phyloP scores from a whole-genome alignment of 2,797 vertebrate species.

The Sebastes vulpes region DNA sequence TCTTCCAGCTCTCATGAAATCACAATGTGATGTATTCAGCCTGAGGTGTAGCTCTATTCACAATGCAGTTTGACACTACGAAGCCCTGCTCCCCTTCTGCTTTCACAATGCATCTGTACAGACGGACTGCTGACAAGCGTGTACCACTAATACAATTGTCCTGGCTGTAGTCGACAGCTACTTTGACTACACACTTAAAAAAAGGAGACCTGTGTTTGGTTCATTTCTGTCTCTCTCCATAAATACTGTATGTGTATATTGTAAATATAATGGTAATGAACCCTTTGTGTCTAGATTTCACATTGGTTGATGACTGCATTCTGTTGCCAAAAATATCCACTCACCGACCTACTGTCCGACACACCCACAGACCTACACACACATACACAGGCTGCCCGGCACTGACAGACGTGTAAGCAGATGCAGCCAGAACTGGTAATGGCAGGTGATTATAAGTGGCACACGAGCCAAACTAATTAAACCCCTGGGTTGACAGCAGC shows the following conservation, averaged over 20 bases:
- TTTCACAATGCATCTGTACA: constrained; percentile 64
- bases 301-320: constrained; percentile 13
- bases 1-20: constrained; percentile 84
- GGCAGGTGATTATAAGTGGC: constrained; percentile 99
- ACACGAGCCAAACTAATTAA: constrained; percentile 96
- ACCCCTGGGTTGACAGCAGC: constrained; percentile 94
- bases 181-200: constrained; percentile 30
- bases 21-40: constrained; percentile 87
- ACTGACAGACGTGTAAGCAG: constrained; percentile 96
- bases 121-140: constrained; percentile 62
- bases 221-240: neutral
- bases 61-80: constrained; percentile 83
- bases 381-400: constrained; percentile 68
- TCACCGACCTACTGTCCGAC: constrained; percentile 41
- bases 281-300: constrained; percentile 47
- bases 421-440: constrained; percentile 94
- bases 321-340: constrained; percentile 52
- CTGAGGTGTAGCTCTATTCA: constrained; percentile 84
- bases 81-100: constrained; percentile 74
- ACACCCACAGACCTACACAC: constrained; percentile 64
- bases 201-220: constrained; percentile 7
- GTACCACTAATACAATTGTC: constrained; percentile 46
- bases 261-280: constrained; percentile 7
- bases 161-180: constrained; percentile 20
- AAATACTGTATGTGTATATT: neutral